Base-by-base conservation (phyloP, 2,888 invertebrate genomes). In the Mythimna albipuncta region DNA sequence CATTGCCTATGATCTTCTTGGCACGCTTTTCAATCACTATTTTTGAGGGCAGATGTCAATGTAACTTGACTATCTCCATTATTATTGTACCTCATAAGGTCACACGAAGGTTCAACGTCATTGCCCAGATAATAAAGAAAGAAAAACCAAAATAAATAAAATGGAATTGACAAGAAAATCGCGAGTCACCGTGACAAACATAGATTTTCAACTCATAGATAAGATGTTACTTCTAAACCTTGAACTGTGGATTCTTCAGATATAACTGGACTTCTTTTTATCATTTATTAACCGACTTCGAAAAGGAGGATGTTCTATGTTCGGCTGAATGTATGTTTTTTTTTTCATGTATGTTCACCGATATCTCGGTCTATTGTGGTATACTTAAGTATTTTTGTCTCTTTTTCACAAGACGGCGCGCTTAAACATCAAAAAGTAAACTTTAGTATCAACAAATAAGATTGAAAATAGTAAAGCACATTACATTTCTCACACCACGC, bases 101-200 rank as follows among this genome's bases (percentile, higher is more conserved):
- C 32, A 35, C 21, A 11, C 44, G 6, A 1, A 55, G 6, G 47
- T 55, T 55, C 74, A 54, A 72, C 54, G 74, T 72, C 74, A 74
- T 32, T 57, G 19, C 41, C 11, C 26, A 65, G 75, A 73, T 73
- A 65, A 52, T 5, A 47, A 3, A 50, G 13, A 58, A 69, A 50
- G 26, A 58, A 44, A 72, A 64, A 5, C 55, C 21, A 52, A 72
- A 61, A 59, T 59, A 77, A 76, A 61, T 62, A 74, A 32, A 75
- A 19, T 35, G n/a, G 52, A 35, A 64, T 59, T 61, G 52, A 66
- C 58, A 58, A 16, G n/a, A 44, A 63, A 52, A 11, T 58, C 32
- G 5, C 19, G 4, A 6, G 62, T 75, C 75, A 75, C 19, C 13
- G 1, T 75, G 75, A 75, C 58, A 9, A 0, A 21, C 19, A n/a